A percentile compares a stretch with the other conserved stretches of the same genome.
Conservation (phyloP, 2,113 vertebrate genomes). For the Phasianus colchicus region DNA sequence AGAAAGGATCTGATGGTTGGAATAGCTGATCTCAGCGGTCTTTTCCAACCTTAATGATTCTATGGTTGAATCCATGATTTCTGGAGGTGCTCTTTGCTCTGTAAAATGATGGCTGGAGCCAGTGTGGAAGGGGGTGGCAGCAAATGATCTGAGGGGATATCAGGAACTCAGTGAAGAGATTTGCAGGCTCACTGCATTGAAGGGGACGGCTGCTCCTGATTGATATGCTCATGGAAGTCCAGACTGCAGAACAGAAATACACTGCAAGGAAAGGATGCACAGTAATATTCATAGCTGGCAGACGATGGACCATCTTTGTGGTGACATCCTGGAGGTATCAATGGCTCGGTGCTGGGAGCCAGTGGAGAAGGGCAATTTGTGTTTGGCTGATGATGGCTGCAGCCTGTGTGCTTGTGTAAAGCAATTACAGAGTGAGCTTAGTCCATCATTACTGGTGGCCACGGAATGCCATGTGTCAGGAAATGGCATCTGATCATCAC, state of each 20-base stretch:
- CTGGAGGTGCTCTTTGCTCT: not conserved
- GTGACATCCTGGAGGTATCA: not conserved
- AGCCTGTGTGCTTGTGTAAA: not conserved
- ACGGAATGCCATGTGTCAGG: slow-evolving; percentile 48
- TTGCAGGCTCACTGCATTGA: fast-evolving
- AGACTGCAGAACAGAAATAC: not conserved
- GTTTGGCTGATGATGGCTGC: not conserved
- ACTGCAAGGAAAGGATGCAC: not conserved
- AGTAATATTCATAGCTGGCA: not conserved
- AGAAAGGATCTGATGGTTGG: not conserved
- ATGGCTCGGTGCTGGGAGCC: fast-evolving
- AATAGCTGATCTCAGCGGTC: too few relatives aligned
- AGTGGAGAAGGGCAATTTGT: not conserved
- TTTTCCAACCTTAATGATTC: too few relatives aligned
- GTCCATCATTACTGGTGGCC: slow-evolving; percentile 16
- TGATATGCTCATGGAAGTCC: not conserved
- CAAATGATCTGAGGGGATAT: not conserved
- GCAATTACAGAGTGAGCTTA: slow-evolving; percentile 8
- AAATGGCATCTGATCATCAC: not conserved
- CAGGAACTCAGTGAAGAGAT: not conserved
- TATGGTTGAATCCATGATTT: not conserved
- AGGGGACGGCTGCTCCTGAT: fast-evolving
- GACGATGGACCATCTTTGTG: not conserved
- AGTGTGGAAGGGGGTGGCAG: not conserved
- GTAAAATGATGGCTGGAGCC: not conserved